Conservation (phyloP, 2,797 vertebrate species). For the Podarcis siculus region DNA sequence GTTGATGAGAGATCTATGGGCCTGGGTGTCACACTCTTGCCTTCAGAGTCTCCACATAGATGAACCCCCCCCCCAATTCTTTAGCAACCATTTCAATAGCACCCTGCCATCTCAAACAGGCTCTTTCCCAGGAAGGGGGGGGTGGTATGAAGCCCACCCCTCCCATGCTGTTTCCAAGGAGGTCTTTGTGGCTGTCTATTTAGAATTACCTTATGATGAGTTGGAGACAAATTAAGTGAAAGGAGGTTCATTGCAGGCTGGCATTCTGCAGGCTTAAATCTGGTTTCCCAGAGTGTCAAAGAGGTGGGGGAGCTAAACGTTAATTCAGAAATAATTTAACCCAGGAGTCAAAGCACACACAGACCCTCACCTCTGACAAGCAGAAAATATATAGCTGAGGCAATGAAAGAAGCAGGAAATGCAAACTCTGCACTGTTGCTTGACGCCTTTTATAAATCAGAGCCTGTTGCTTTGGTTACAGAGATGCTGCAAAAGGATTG, state of each 20-base stretch:
- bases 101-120: neutral
- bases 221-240: slow-evolving; percentile 52
- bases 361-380: slow-evolving; percentile 50
- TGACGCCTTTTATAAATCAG: slow-evolving; percentile 12
- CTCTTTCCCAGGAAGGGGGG: neutral
- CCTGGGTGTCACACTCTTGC: too few relatives aligned
- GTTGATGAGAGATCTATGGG: neutral
- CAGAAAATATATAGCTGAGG: slow-evolving; percentile 34
- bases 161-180: slow-evolving; percentile 29
- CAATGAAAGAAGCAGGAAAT: slow-evolving; percentile 59
- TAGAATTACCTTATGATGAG: slow-evolving; percentile 35
- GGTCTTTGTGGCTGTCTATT: slow-evolving; percentile 55
- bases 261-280: slow-evolving; percentile 41
- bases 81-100: neutral
- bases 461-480: slow-evolving; percentile 57
- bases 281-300: slow-evolving; percentile 54
- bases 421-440: slow-evolving; percentile 50
- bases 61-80: neutral
- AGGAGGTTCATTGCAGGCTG: slow-evolving; percentile 49
- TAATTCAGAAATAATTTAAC: slow-evolving; percentile 57
- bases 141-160: neutral
- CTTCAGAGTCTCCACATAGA: neutral
- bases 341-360: slow-evolving; percentile 41
- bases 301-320: slow-evolving; percentile 8
- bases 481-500: slow-evolving; percentile 5